Conservation (phyloP, 1,140 invertebrate species). For the Plutomurus gul region DNA sequence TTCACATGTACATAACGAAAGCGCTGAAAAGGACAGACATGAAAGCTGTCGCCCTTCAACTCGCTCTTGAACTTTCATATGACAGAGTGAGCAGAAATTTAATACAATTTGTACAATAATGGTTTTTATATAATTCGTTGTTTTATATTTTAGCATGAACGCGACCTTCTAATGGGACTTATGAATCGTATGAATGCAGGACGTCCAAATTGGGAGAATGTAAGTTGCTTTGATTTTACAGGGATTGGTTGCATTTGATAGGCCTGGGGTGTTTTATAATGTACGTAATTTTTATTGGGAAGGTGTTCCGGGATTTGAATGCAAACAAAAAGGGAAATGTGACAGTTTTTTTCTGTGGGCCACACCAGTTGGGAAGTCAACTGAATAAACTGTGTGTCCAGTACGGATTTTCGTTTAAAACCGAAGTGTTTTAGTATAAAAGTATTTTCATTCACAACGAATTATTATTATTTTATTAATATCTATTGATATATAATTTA, state of each 20-base stretch:
- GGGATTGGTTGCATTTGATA: conserved; percentile 51
- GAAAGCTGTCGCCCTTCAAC: conserved; percentile 89
- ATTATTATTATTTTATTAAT: too few species aligned
- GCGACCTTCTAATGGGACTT: conserved; percentile 89
- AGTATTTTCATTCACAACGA: not conserved
- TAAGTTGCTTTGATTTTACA: not conserved
- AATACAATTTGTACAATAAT: not conserved
- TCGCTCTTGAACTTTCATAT: conserved; percentile 87
- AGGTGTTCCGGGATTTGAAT: conserved; percentile 80
- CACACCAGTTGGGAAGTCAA: conserved; percentile 78
- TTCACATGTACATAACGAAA: conserved; percentile 98
- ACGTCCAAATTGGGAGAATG: conserved; percentile 90
- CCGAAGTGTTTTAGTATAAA: conserved; percentile 82
- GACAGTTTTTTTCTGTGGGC: conserved; percentile 94
- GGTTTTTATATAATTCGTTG: not conserved
- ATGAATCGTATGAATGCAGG: conserved; percentile 92
- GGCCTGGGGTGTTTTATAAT: not conserved
- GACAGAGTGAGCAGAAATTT: conserved; percentile 69
- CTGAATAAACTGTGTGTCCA: conserved; percentile 84
- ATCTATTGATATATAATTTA: too few species aligned
- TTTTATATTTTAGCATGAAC: conserved; percentile 70
- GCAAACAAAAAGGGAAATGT: conserved; percentile 88
- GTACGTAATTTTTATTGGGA: conserved; percentile 49
- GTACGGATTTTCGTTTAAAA: conserved; percentile 86
- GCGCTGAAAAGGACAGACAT: conserved; percentile 89